Percentiles rank a stretch among this genome's conserved stretches.
Conservation (phyloP, 2,113 vertebrate genomes). For the Vulpes lagopus region DNA sequence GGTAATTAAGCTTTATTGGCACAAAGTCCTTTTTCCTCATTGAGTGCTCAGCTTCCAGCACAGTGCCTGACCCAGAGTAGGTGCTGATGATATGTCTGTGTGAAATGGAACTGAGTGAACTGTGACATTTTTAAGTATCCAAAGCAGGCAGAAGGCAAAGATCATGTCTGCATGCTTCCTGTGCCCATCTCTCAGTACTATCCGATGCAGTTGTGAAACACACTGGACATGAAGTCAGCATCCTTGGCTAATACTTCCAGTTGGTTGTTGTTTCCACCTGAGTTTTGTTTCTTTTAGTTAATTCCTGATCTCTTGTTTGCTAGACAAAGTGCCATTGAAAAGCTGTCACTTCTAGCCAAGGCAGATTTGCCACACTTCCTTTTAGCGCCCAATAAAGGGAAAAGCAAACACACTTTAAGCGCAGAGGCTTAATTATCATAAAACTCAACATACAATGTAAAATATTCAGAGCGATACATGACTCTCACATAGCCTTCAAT, state of each 20-base stretch:
- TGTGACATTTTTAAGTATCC: neutral
- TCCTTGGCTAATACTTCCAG: neutral
- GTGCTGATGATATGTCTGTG: neutral
- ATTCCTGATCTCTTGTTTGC: neutral
- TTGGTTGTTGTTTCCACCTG: neutral
- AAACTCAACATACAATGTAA: slow-evolving; percentile 18
- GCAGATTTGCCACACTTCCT: neutral
- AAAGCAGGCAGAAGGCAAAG: neutral
- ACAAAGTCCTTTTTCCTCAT: neutral
- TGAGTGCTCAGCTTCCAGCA: neutral
- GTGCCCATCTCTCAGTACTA: neutral
- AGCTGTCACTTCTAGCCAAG: neutral
- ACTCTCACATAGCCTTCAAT: slow-evolving; percentile 43
- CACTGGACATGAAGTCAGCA: neutral
- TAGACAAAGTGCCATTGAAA: neutral
- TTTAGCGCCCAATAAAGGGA: neutral
- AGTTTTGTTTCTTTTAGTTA: slow-evolving; percentile 15
- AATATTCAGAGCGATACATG: slow-evolving; percentile 27
- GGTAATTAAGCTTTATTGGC: neutral
- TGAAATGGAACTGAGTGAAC: neutral
- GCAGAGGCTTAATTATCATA: slow-evolving; percentile 45
- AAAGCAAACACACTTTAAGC: slow-evolving; percentile 10
- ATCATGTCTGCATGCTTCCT: no score
- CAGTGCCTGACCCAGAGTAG: neutral
- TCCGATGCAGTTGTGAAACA: neutral